Evolutionary conservation across 2,113 vertebrate species (phyloP), one percentile per base, ranked within the genome.

Genomic region (Tetrao urogallus): DNA sequence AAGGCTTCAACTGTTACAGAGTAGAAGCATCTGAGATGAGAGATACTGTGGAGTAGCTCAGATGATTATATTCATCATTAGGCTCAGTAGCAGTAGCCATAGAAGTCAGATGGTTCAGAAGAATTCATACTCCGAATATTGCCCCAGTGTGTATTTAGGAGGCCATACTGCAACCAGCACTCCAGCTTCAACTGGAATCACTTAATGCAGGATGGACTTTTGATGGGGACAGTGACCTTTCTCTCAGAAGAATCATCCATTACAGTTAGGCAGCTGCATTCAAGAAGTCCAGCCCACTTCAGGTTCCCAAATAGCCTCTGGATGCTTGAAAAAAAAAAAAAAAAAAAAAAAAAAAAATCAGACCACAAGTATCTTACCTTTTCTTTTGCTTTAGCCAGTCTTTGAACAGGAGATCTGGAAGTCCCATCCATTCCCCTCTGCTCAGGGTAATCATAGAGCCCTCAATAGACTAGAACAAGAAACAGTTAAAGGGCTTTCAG

Each of bases 371-470:
- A 38, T 13, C 92, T 95, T 36, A 98, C 98, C 98, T 98, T 88
- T 95, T 95, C 72, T 96, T 98, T 83, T 89, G 97, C 63, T 94
- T 94, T 71, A 98, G 94, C 98, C 98, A 98, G 84, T 98, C 98
- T 75, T 97, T 98, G 87, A 98, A 97, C 1, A 93, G 96, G 32
- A 98, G 95, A 74, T 98, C 98, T 5, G 98, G 98, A 4, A 98
- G 98, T 34, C 98, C 98, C 98, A 98, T 98, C 98, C 98, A 98
- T 79, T 98, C 97, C 10, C 98, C 98, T 47, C 84, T 98, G 91
- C 98, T 98, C 70, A 98, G 94, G 14, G 98, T 98, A 86, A 98
- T 78, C 98, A 98, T 98, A 36, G 98, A 98, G 34, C 98, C 98
- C 48, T 98, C 98, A 1, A 98, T 98, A 64, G 96, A 97, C 98